Percentiles rank a stretch among this genome's conserved stretches.
Conservation (phyloP, 1,140 invertebrate species). For the Bombus confusus region DNA sequence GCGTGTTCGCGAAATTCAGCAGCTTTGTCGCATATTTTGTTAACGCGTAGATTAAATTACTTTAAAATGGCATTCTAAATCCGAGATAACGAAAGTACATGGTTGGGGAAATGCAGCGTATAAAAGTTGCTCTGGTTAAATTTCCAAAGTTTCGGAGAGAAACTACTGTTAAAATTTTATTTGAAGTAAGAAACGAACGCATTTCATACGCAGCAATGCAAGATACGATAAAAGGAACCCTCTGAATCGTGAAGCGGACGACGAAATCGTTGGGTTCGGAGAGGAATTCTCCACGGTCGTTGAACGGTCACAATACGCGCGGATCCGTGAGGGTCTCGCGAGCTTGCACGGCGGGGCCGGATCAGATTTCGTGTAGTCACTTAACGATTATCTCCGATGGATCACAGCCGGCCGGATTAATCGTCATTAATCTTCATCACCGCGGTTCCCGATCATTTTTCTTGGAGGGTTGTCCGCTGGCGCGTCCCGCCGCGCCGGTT, state of each 20-base stretch:
- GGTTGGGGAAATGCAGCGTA: too few relatives aligned
- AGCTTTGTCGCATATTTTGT: neutral
- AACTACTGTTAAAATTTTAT: neutral
- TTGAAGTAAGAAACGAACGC: too few relatives aligned
- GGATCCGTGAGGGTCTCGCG: neutral
- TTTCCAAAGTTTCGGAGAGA: neutral
- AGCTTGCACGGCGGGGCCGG: neutral
- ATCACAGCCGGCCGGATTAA: constrained; percentile 47
- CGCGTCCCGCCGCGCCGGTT: constrained; percentile 30
- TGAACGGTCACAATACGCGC: neutral
- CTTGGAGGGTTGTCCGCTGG: constrained; percentile 5
- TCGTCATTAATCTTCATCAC: constrained; percentile 66
- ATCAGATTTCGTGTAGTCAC: constrained; percentile 73
- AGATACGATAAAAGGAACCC: neutral
- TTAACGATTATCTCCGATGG: constrained; percentile 64
- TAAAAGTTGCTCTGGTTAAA: too few relatives aligned
- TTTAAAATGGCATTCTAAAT: too few relatives aligned
- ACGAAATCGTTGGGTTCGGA: neutral
- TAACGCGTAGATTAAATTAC: neutral
- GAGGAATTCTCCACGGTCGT: constrained; percentile 15
- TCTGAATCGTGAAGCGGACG: neutral
- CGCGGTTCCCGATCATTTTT: constrained; percentile 48
- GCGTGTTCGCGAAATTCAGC: too few relatives aligned
- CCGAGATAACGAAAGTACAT: too few relatives aligned
- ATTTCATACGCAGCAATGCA: neutral